Evolutionary conservation across 2,888 invertebrate genomes (phyloP).

Genomic region (Lasioglossum pauxillum): DNA sequence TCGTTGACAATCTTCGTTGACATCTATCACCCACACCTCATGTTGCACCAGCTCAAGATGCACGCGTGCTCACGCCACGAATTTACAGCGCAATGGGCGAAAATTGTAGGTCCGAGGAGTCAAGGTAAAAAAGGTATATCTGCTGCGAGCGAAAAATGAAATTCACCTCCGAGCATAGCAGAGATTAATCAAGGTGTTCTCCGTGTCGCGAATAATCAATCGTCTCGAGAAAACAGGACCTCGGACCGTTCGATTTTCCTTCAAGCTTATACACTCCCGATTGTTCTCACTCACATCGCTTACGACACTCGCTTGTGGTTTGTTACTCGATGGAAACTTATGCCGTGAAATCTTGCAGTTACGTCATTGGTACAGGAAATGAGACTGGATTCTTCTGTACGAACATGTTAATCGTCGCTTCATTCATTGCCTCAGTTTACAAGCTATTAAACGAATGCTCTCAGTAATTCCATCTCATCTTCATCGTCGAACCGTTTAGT

Average conservation of each 20-base stretch:
- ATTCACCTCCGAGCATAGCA: background rate
- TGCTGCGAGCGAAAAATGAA: background rate
- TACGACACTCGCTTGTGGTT: background rate
- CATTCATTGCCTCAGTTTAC: background rate
- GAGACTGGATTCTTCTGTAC: background rate
- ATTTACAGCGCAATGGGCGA: constrained; percentile 46
- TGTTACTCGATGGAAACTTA: background rate
- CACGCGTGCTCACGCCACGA: constrained; percentile 51
- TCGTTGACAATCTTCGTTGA: background rate
- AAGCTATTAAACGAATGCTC: background rate
- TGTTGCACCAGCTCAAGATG: constrained; percentile 39
- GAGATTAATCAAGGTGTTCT: background rate
- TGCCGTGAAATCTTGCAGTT: background rate
- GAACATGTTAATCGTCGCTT: background rate
- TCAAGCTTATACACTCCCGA: background rate
- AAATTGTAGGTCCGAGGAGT: constrained; percentile 39
- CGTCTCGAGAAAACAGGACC: background rate
- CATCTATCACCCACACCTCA: background rate
- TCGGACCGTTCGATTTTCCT: background rate
- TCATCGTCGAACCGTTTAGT: background rate
- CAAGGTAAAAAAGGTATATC: constrained; percentile 56
- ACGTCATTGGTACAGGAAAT: background rate
- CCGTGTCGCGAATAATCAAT: background rate
- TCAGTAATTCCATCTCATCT: background rate
- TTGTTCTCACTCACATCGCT: background rate